Conservation (phyloP, 2,888 invertebrate species). For the Acanthoscelides obtectus region DNA sequence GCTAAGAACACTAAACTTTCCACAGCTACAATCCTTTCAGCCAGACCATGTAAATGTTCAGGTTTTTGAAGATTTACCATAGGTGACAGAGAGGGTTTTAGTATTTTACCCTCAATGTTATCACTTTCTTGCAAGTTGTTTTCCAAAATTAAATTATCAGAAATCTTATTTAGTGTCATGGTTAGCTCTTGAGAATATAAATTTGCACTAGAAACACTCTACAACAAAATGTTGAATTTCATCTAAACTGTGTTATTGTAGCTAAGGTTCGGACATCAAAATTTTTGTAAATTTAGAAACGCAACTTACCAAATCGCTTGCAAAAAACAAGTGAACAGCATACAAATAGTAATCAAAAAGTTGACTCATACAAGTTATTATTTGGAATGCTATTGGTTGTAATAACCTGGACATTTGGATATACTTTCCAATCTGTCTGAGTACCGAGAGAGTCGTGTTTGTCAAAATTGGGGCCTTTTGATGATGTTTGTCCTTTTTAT, state of each 20-base stretch:
- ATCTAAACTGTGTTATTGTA: not conserved
- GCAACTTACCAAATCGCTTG: constrained; percentile 62
- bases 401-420: constrained; percentile 88
- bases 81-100: constrained; percentile 54
- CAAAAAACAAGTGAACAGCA: constrained; percentile 82
- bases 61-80: constrained; percentile 63
- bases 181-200: constrained; percentile 67
- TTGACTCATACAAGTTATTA: constrained; percentile 86
- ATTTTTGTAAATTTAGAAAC: not conserved
- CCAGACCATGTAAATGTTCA: constrained; percentile 74
- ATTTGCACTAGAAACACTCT: constrained; percentile 51
- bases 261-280: no score
- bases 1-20: constrained; percentile 90
- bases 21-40: constrained; percentile 84
- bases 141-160: constrained; percentile 62
- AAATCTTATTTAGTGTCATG: constrained; percentile 70
- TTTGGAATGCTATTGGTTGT: constrained; percentile 85
- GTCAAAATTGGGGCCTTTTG: constrained; percentile 65
- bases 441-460: constrained; percentile 85
- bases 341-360: constrained; percentile 91
- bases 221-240: constrained; percentile 24
- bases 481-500: constrained; percentile 36
- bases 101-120: constrained; percentile 43
- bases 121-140: constrained; percentile 30
- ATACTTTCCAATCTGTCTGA: constrained; percentile 86